Evolutionary conservation across 2,888 invertebrate genomes (phyloP).

Genomic region (Athrips mouffetella): DNA sequence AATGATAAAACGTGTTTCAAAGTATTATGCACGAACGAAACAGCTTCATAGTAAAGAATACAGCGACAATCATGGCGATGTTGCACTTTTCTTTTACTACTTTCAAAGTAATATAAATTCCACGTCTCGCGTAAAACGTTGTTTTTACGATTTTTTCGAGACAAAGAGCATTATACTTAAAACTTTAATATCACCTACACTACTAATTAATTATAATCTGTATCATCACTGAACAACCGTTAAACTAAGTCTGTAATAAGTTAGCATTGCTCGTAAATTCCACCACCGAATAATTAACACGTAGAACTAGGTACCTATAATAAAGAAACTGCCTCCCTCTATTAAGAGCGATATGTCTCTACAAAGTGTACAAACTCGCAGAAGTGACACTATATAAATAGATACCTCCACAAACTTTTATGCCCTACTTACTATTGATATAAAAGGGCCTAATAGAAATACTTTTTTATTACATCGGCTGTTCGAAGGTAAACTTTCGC

Average conservation of each 20-base stretch:
- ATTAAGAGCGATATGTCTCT: conserved; percentile 7
- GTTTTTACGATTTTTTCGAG: background rate
- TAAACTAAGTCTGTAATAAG: conserved; percentile 17
- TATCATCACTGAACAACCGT: background rate
- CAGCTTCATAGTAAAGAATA: background rate
- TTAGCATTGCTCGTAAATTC: conserved; percentile 28
- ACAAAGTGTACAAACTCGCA: background rate
- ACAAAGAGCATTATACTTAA: background rate
- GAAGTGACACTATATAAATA: background rate
- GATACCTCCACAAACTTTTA: background rate
- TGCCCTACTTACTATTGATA: background rate
- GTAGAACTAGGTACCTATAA: background rate
- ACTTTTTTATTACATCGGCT: conserved; percentile 12
- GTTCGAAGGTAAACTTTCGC: conserved; percentile 5
- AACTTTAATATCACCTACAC: background rate
- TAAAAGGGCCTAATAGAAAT: conserved; percentile 12
- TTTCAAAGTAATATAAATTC: background rate
- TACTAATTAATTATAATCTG: background rate
- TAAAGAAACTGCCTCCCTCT: conserved; percentile 7
- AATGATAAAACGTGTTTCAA: background rate
- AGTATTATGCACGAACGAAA: background rate
- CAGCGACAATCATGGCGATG: background rate
- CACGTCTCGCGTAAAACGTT: background rate
- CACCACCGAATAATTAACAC: conserved; percentile 16
- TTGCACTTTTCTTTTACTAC: conserved; percentile 1